A percentile compares a stretch with the other conserved stretches of the same genome.
Evolutionary conservation across 2,888 invertebrate species (phyloP).

Genomic region (Muschampia plurimacula): DNA sequence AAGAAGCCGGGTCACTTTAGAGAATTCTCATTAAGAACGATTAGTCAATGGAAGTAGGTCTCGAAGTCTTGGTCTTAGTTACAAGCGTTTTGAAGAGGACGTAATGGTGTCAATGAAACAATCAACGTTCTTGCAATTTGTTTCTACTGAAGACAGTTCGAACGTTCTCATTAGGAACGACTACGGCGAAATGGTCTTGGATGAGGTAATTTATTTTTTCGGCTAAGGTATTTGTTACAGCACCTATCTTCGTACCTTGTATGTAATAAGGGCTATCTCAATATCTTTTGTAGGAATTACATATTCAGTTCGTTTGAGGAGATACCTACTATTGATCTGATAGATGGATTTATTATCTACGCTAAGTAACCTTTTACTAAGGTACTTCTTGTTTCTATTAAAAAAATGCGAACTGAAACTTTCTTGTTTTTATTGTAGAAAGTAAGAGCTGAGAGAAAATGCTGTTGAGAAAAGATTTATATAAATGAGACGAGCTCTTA

Average conservation of each 20-base stretch:
- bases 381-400: no score
- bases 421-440: background rate
- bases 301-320: no score
- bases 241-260: background rate
- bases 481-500: slow-evolving; percentile 28
- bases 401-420: no score
- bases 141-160: slow-evolving; percentile 23
- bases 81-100: slow-evolving; percentile 27
- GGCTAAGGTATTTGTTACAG: background rate
- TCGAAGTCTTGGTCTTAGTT: slow-evolving; percentile 16
- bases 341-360: no score
- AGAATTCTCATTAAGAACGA: slow-evolving; percentile 36
- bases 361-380: no score
- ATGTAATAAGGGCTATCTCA: background rate
- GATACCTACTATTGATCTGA: no score
- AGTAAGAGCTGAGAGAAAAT: slow-evolving; percentile 21
- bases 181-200: background rate
- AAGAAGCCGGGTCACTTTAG: slow-evolving; percentile 19
- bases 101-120: slow-evolving; percentile 38
- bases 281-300: background rate
- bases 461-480: slow-evolving; percentile 26
- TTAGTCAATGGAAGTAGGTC: slow-evolving; percentile 38
- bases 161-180: background rate
- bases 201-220: slow-evolving; percentile 2
- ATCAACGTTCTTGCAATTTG: slow-evolving; percentile 21